These are phyloP conservation scores for Coreoperca whiteheadi DNA, from an alignment of 2,113 vertebrate species.

Conservation along the genomic window DNA sequence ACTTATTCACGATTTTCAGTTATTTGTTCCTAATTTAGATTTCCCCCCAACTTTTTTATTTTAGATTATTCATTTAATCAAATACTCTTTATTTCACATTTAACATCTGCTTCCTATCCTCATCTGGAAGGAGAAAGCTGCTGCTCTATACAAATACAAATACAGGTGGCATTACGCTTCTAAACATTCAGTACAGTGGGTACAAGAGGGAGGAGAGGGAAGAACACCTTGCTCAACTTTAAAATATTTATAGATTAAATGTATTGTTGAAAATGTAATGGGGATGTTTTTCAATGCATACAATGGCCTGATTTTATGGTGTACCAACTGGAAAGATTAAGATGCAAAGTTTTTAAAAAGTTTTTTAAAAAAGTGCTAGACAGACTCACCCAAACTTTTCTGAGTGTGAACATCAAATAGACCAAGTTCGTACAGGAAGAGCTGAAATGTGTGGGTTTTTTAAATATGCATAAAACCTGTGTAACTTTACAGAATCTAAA, in stretches of 20 bases:
- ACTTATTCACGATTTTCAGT: no score
- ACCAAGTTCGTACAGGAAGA: constrained; percentile 12
- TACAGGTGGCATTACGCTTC: background rate
- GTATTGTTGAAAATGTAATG: background rate
- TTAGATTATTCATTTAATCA: background rate
- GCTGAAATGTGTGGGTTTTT: constrained; percentile 54
- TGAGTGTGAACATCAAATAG: constrained; percentile 27
- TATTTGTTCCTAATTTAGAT: no score
- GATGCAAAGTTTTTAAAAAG: background rate
- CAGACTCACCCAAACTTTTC: constrained; percentile 28
- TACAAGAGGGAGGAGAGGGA: background rate
- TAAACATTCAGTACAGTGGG: background rate
- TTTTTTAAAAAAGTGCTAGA: background rate
- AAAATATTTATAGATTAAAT: background rate
- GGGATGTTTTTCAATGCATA: background rate
- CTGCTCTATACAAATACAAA: background rate
- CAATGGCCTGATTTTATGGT: constrained; percentile 19
- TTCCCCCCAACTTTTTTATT: background rate
- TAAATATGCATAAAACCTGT: constrained; percentile 60
- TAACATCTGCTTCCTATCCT: background rate
- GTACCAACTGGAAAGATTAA: background rate
- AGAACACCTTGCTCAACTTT: background rate
- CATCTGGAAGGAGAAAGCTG: background rate
- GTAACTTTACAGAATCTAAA: constrained; percentile 57
- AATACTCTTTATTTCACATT: background rate